Evolutionary conservation across 2,888 invertebrate genomes (phyloP), one percentile per base, ranked within the genome.

Genomic region (Gerosis bhagava): DNA sequence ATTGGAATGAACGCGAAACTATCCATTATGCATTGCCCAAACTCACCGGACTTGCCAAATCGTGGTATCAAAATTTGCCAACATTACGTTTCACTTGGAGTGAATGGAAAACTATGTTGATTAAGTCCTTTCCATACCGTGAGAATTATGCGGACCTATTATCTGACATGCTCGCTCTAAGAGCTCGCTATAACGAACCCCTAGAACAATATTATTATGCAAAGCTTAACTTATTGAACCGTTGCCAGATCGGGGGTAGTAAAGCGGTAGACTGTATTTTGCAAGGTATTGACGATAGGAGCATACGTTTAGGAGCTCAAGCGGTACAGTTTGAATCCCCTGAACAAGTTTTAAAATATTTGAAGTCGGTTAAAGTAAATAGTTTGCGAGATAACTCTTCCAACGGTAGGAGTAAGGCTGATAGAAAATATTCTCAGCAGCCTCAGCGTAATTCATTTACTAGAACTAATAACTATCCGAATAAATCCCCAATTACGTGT

Each of bases 191-290:
- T 22, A 48, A 48, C 1, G 54, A 57, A 40, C 46, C 54, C 3
- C 15, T 57, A n/a, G 53, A 55, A 16, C 16, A 39, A 1, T 56
- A 56, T 36, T 58, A 50, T 48, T 58, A 39, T 34, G 22, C 44
- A 0, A 56, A 58, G 26, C 36, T 56, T 3, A 58, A 56, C 10
- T 19, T 56, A 3, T 26, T 53, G 1, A 51, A 51, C 15, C n/a
- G 50, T 7, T 53, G 53, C 13, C 42, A 44, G 16, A 31, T 31
- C 16, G 6, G n/a, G 15, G 31, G 31, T 4, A 31, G 16, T 10
- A 8, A 15, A 31, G 31, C 53, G 5, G 42, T 55, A 3, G 55
- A 53, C 24, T 53, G 53, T 16, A 13, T 55, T n/a, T 3, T 53
- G 2, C 32, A 51, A 22, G 53, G 49, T 3, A 22, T 55, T 8